A percentile compares a stretch with the other conserved stretches of the same genome.
Evolutionary conservation across 2,888 invertebrate species (phyloP).

Genomic region (Apodemia mormo): DNA sequence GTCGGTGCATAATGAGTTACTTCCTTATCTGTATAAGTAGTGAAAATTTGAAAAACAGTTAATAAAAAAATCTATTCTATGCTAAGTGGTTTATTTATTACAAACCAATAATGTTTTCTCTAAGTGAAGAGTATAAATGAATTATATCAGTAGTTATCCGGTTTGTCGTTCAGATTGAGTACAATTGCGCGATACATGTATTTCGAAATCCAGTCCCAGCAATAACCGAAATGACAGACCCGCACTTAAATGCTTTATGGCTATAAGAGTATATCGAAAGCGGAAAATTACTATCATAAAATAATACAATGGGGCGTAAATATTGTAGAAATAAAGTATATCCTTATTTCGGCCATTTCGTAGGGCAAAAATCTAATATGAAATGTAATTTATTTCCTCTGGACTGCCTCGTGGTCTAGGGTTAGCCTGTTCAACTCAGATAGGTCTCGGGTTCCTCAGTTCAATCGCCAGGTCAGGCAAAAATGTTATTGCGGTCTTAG

Average conservation of each 20-base stretch:
- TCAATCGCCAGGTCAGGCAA: too few relatives aligned
- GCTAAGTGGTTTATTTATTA: too few relatives aligned
- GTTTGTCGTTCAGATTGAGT: slow-evolving; percentile 5
- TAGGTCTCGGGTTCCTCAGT: too few relatives aligned
- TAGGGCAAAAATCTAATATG: slow-evolving; percentile 3
- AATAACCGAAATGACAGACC: background rate
- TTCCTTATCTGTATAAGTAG: too few relatives aligned
- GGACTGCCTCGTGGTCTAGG: too few relatives aligned
- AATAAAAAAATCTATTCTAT: too few relatives aligned
- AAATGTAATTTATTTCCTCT: background rate
- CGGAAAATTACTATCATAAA: slow-evolving; percentile 6
- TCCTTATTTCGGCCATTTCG: slow-evolving; percentile 1
- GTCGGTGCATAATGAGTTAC: too few relatives aligned
- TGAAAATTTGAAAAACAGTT: too few relatives aligned
- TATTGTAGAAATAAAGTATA: slow-evolving; percentile 1
- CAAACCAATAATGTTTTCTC: too few relatives aligned
- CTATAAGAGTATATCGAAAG: slow-evolving; percentile 4
- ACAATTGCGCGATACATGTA: background rate
- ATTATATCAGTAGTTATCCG: background rate
- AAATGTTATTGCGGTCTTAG: too few relatives aligned
- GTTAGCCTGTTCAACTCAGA: too few relatives aligned
- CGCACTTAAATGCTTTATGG: slow-evolving; percentile 3
- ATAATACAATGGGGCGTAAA: slow-evolving; percentile 9
- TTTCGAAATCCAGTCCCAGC: slow-evolving; percentile 3
- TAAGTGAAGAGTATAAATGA: background rate